Percentiles rank a stretch among this genome's conserved stretches.
Evolutionary conservation across 2,888 invertebrate species (phyloP).

Genomic region (Arge pagana): DNA sequence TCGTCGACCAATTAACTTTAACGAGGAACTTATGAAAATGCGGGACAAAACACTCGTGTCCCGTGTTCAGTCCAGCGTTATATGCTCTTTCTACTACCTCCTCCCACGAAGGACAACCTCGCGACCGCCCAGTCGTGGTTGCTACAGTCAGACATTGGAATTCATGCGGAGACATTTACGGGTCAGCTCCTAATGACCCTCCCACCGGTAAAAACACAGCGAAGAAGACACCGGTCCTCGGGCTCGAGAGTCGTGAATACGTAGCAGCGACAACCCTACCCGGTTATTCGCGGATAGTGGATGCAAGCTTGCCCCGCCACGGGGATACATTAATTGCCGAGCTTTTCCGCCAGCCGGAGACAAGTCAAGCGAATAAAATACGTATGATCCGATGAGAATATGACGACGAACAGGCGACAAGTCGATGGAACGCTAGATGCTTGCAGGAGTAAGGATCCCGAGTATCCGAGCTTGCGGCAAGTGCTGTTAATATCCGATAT

Average conservation of each 20-base stretch:
- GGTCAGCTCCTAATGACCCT: conserved; percentile 56
- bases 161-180: conserved; percentile 58
- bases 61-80: conserved; percentile 25
- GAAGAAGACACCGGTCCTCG: conserved; percentile 20
- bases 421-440: too few relatives aligned
- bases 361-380: too few relatives aligned
- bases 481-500: too few relatives aligned
- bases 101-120: conserved; percentile 7
- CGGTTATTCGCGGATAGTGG: conserved; percentile 10
- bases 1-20: conserved; percentile 37
- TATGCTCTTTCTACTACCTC: conserved; percentile 21
- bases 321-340: conserved; percentile 10
- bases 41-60: conserved; percentile 41
- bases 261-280: conserved; percentile 14
- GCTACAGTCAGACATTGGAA: conserved; percentile 48
- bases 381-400: too few relatives aligned
- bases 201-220: conserved; percentile 50
- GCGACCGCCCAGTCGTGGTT: conserved; percentile 20
- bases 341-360: too few relatives aligned
- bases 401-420: too few relatives aligned
- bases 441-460: too few relatives aligned
- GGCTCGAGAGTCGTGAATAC: conserved; percentile 29
- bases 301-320: conserved; percentile 8
- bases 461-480: too few relatives aligned
- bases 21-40: conserved; percentile 47